Evolutionary conservation across 2,113 vertebrate genomes (phyloP).

Genomic region (Corythornis cristatus): DNA sequence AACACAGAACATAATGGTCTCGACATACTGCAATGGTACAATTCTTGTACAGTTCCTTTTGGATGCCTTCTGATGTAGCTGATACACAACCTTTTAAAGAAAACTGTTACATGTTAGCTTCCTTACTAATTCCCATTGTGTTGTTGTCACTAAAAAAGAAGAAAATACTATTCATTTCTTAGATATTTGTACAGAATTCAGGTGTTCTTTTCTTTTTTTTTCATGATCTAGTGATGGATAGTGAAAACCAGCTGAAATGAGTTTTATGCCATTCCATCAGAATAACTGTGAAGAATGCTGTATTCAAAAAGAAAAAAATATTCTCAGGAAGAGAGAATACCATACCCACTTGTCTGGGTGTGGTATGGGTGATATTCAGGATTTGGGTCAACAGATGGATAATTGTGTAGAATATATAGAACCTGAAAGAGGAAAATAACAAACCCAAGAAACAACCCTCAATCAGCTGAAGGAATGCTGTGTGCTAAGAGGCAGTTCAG

Average conservation of each 20-base stretch:
- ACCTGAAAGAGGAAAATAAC: not conserved
- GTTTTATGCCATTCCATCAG: not conserved
- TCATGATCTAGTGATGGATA: not conserved
- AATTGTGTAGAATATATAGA: not conserved
- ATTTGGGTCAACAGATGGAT: not conserved
- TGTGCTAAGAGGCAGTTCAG: not conserved
- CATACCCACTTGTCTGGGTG: not conserved
- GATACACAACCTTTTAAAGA: not conserved
- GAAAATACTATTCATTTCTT: not conserved
- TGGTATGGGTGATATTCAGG: not conserved
- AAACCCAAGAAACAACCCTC: not conserved
- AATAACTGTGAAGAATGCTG: not conserved
- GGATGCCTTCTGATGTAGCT: not conserved
- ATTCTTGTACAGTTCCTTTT: not conserved
- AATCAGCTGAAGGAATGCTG: not conserved
- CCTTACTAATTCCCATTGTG: not conserved
- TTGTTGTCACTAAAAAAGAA: not conserved
- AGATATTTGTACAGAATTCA: not conserved
- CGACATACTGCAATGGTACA: no score
- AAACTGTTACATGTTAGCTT: not conserved
- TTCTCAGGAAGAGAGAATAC: not conserved
- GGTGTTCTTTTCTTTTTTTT: not conserved
- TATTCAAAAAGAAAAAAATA: not conserved
- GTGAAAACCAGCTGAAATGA: not conserved
- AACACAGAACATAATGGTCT: not conserved